Conservation (phyloP, 2,888 invertebrate genomes). For the Drosophila algonquin region DNA sequence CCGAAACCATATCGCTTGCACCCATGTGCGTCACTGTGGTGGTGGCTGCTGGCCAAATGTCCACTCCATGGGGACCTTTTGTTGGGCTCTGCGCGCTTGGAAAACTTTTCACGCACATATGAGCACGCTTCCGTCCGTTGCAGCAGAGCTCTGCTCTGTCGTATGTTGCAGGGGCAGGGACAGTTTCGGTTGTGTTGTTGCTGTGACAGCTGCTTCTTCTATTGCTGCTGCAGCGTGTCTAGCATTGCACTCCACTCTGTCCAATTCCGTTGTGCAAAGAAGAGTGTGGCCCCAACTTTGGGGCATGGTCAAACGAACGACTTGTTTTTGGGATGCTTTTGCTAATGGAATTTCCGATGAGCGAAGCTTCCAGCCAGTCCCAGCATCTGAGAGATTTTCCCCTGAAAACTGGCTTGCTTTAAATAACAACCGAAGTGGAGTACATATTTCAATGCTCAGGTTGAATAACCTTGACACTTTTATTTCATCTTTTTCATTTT, state of each 20-base stretch:
- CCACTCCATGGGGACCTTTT: constrained; percentile 36
- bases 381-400: constrained; percentile 9
- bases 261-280: constrained; percentile 29
- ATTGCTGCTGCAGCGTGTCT: constrained; percentile 23
- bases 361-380: constrained; percentile 1
- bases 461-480: constrained; percentile 62
- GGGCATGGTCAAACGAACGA: constrained; percentile 20
- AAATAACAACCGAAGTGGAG: constrained; percentile 33
- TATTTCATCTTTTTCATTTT: constrained; percentile 31
- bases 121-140: constrained; percentile 58
- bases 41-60: constrained; percentile 38
- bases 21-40: constrained; percentile 13
- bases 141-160: constrained; percentile 42
- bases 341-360: constrained; percentile 57
- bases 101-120: constrained; percentile 54
- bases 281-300: constrained; percentile 24
- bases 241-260: constrained; percentile 14
- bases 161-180: constrained; percentile 22
- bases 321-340: constrained; percentile 26
- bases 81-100: constrained; percentile 65
- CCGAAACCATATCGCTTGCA: constrained; percentile 23
- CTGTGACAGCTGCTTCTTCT: background rate
- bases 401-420: constrained; percentile 20
- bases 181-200: constrained; percentile 29
- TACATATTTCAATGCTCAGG: constrained; percentile 40